These are phyloP conservation scores for Lucifuga dentata DNA, from an alignment of 2,113 vertebrate species.

Conservation along the genomic window DNA sequence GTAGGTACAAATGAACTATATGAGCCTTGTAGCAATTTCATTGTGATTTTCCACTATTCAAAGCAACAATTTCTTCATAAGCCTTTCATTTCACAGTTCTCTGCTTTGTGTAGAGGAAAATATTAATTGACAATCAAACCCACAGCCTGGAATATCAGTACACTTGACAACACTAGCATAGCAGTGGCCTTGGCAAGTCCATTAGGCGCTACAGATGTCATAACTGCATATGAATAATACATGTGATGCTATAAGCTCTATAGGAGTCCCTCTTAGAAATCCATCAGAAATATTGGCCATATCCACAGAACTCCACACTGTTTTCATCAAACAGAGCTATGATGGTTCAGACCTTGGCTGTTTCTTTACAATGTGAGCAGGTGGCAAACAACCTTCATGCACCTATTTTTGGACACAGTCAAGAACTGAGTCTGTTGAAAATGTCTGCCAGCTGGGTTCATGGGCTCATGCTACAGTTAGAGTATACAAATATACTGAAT, in stretches of 20 bases:
- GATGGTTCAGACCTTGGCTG: neutral
- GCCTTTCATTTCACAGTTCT: neutral
- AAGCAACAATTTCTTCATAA: neutral
- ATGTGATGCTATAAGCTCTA: conserved; percentile 2
- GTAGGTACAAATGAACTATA: conserved; percentile 11
- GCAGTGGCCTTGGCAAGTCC: conserved; percentile 28
- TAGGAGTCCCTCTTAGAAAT: neutral
- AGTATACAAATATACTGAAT: conserved; percentile 10
- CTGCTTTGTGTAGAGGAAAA: too few relatives aligned
- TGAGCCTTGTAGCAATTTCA: neutral
- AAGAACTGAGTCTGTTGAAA: neutral
- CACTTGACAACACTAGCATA: conserved; percentile 25
- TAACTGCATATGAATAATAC: conserved; percentile 12
- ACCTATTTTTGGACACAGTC: neutral
- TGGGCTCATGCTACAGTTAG: conserved; percentile 7
- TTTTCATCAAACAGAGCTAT: neutral
- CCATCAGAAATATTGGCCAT: neutral
- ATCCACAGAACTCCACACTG: neutral
- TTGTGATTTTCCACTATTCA: neutral
- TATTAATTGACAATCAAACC: neutral
- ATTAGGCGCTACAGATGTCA: conserved; percentile 18
- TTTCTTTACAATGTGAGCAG: neutral
- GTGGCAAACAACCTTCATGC: neutral
- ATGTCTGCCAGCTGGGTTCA: neutral
- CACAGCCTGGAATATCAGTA: conserved; percentile 6